phyloP scores from a whole-genome alignment of 2,888 invertebrate genomes.

The Pycnomerus fuliginosus region DNA sequence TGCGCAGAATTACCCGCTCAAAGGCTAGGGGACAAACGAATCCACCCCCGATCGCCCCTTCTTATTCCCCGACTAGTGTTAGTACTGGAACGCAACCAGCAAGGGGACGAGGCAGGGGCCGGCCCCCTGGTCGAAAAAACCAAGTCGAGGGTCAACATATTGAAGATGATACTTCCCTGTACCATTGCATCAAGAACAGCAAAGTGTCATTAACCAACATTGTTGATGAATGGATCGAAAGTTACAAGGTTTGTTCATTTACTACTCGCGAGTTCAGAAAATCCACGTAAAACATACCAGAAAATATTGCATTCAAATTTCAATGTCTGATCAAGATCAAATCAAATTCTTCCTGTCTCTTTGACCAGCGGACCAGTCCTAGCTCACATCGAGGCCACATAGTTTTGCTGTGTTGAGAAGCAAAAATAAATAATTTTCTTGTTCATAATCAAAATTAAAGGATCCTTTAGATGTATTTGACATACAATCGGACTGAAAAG shows the following conservation, averaged over 20 bases:
- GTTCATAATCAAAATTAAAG: no score
- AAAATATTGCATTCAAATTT: no score
- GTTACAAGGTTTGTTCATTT: constrained; percentile 82
- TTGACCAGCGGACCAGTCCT: no score
- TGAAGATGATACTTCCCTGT: constrained; percentile 79
- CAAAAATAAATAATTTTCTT: no score
- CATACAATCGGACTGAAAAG: no score
- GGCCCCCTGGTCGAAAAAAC: constrained; percentile 58
- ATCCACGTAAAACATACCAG: no score
- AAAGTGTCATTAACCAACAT: constrained; percentile 80
- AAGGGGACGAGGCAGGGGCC: constrained; percentile 53
- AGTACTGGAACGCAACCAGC: constrained; percentile 45
- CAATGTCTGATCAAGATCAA: no score
- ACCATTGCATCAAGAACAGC: constrained; percentile 80
- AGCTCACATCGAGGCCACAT: no score
- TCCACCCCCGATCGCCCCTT: constrained; percentile 48
- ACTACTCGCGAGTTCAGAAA: no score
- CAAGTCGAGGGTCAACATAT: constrained; percentile 61
- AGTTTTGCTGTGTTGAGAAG: no score
- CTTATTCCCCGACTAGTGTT: constrained; percentile 50
- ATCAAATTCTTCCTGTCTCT: no score
- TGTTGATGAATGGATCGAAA: constrained; percentile 99
- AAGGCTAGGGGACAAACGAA: constrained; percentile 54
- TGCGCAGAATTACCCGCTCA: constrained; percentile 66
- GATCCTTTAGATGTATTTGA: no score